Conservation (phyloP, 1,140 invertebrate species). For the Carcinoscorpius rotundicauda region DNA sequence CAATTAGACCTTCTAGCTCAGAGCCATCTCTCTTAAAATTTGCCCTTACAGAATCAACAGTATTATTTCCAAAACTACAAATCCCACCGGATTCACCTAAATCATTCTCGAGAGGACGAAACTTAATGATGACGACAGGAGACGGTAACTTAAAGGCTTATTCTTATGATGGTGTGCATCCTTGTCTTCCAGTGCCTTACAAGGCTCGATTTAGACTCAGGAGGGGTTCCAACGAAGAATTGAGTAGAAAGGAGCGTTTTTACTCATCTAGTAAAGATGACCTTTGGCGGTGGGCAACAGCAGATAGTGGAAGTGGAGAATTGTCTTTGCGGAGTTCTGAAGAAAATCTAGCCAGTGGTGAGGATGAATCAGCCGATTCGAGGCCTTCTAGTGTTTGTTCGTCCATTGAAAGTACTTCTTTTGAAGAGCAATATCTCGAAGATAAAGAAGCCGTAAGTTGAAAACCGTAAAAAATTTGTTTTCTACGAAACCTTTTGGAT, state of each 20-base stretch:
- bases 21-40: slow-evolving; percentile 11
- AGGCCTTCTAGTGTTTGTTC: too few species aligned
- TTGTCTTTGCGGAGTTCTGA: too few species aligned
- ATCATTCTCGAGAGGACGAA: not conserved
- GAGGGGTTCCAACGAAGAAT: not conserved
- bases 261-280: not conserved
- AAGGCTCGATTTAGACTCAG: slow-evolving; percentile 15
- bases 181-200: slow-evolving; percentile 22
- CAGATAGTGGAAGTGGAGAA: not conserved
- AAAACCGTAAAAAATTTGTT: too few species aligned
- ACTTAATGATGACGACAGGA: slow-evolving; percentile 9
- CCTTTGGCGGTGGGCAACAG: not conserved
- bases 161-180: slow-evolving; percentile 22
- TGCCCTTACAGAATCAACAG: not conserved
- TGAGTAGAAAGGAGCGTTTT: not conserved
- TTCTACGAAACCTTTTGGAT: too few species aligned
- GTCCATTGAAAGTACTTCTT: too few species aligned
- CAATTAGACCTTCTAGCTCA: slow-evolving; percentile 9
- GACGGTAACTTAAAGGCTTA: slow-evolving; percentile 20
- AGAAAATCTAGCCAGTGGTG: too few species aligned
- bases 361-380: too few species aligned
- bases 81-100: not conserved
- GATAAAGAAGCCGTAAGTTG: too few species aligned
- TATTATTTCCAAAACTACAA: not conserved
- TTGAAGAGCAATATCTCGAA: too few species aligned